Evolutionary conservation across 1,140 invertebrate genomes (phyloP).

Genomic region (Gryllus bimaculatus): DNA sequence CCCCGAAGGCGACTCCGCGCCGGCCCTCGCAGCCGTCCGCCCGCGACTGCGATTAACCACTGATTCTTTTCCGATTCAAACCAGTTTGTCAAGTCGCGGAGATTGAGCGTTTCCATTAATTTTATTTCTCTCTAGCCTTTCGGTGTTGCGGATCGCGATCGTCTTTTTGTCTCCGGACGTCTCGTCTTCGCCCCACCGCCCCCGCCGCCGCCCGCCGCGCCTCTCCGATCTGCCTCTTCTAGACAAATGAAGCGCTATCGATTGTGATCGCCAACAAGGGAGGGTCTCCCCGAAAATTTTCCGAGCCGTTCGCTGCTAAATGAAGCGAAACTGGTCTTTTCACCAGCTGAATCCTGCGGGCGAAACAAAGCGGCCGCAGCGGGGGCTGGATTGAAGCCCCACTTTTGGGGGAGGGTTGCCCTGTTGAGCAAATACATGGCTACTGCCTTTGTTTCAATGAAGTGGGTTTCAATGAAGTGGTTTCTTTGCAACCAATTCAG

Average conservation of each 20-base stretch:
- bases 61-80: neutral
- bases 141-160: neutral
- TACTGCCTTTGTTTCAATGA: no score
- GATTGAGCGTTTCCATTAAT: neutral
- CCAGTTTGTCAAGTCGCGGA: neutral
- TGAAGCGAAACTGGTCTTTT: neutral
- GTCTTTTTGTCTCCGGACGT: neutral
- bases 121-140: neutral
- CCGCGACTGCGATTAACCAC: neutral
- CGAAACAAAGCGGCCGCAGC: neutral
- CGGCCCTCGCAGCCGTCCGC: no score
- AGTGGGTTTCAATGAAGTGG: no score
- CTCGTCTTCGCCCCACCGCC: neutral
- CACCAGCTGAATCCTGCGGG: neutral
- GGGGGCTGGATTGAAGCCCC: neutral
- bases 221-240: neutral
- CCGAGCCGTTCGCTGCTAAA: neutral
- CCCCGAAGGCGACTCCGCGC: neutral
- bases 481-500: no score
- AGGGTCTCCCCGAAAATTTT: neutral
- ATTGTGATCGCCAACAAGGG: neutral
- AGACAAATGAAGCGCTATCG: neutral
- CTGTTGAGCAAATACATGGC: no score
- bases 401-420: no score
- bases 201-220: no score